A percentile compares a stretch with the other conserved stretches of the same genome.
phyloP scores from a whole-genome alignment of 2,888 invertebrate species.

The Tiliacea citrago region DNA sequence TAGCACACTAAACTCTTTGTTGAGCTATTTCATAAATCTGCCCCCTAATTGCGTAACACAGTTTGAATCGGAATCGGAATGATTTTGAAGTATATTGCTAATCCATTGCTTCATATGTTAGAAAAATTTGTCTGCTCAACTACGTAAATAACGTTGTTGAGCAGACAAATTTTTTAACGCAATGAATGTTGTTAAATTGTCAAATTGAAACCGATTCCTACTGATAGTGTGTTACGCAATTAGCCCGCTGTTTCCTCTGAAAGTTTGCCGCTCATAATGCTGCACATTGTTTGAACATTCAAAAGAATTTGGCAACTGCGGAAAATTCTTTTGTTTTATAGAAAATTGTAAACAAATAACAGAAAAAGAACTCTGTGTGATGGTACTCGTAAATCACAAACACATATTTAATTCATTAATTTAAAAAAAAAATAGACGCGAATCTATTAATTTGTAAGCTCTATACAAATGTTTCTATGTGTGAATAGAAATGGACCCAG shows the following conservation, averaged over 20 bases:
- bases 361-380: not conserved
- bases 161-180: too few species aligned
- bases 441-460: not conserved
- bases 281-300: too few species aligned
- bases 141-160: too few species aligned
- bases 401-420: not conserved
- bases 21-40: conserved; percentile 24
- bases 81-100: too few species aligned
- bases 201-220: too few species aligned
- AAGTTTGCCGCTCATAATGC: conserved; percentile 1
- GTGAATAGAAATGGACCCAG: conserved; percentile 4
- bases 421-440: not conserved
- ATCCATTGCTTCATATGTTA: too few species aligned
- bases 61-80: too few species aligned
- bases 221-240: too few species aligned
- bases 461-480: conserved; percentile 12
- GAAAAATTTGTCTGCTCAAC: too few species aligned
- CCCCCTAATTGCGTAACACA: too few species aligned
- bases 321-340: conserved; percentile 13
- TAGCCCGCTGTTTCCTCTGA: conserved; percentile 6
- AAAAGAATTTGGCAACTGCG: conserved; percentile 8
- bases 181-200: too few species aligned
- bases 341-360: conserved; percentile 18
- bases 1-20: conserved; percentile 6
- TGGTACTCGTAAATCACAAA: conserved; percentile 7